Conservation (phyloP, 2,797 vertebrate species). For the Peromyscus melanophrys region DNA sequence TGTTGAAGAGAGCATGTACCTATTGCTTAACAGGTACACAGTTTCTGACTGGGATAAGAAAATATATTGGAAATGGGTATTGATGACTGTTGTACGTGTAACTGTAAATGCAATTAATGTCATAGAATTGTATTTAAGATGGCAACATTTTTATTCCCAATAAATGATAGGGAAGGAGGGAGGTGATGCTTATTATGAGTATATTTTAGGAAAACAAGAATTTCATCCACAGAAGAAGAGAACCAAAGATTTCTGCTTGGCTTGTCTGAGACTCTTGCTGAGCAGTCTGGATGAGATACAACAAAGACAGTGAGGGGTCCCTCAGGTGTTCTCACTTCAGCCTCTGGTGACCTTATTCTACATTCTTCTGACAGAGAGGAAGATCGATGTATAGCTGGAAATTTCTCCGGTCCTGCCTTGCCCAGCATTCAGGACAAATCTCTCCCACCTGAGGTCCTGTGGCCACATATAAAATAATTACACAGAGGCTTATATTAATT, state of each 20-base stretch:
- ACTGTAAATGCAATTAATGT: not conserved
- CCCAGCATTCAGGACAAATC: too few species aligned
- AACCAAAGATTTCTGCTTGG: not conserved
- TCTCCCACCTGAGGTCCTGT: too few species aligned
- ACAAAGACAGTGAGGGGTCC: not conserved
- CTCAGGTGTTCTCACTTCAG: not conserved
- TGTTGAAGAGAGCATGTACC: not conserved
- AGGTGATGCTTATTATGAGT: not conserved
- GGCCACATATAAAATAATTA: too few species aligned
- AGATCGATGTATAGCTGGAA: not conserved
- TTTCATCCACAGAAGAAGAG: not conserved
- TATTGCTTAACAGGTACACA: slow-evolving; percentile 25
- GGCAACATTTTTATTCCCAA: not conserved
- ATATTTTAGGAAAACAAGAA: not conserved
- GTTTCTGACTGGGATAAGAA: not conserved
- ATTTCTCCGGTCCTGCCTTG: too few species aligned
- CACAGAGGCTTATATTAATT: too few species aligned
- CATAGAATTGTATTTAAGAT: not conserved
- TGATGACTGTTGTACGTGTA: not conserved
- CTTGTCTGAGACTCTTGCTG: not conserved
- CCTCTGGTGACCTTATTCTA: not conserved
- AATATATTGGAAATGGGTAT: slow-evolving; percentile 40
- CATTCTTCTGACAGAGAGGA: not conserved
- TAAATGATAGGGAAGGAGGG: not conserved
- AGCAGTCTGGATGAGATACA: not conserved